Conservation (phyloP, 35 echinoderm and acorn worm genomes). For the Patiria miniata region DNA sequence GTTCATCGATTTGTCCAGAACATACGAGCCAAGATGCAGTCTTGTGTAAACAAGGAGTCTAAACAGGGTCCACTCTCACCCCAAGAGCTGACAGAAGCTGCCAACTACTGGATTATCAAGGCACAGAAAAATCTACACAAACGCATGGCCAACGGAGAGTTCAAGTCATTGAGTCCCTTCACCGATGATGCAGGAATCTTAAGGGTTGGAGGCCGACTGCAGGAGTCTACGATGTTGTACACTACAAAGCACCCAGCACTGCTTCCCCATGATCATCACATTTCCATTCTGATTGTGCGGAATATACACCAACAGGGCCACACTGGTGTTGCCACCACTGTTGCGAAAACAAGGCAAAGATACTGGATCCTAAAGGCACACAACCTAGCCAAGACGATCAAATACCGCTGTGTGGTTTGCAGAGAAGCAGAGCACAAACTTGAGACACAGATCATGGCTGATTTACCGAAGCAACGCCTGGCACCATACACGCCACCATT, state of each 20-base stretch:
- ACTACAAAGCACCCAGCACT: too few relatives aligned
- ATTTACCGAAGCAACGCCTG: too few relatives aligned
- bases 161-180: conserved; percentile 51
- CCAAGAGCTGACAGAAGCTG: conserved; percentile 25
- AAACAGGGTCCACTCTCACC: conserved; percentile 38
- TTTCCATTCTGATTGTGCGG: too few relatives aligned
- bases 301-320: too few relatives aligned
- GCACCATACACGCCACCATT: too few relatives aligned
- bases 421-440: too few relatives aligned
- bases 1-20: conserved; percentile 50
- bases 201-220: too few relatives aligned
- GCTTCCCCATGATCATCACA: too few relatives aligned
- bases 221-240: too few relatives aligned
- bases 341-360: too few relatives aligned
- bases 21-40: conserved; percentile 12
- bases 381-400: conserved; percentile 41
- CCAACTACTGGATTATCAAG: conserved; percentile 38
- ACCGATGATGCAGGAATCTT: neutral
- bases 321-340: too few relatives aligned
- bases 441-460: too few relatives aligned
- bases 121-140: conserved; percentile 44
- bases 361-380: conserved; percentile 46
- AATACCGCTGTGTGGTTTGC: conserved; percentile 58
- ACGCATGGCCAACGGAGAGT: neutral
- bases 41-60: neutral